These are phyloP conservation scores for Cygnus atratus DNA, from an alignment of 2,113 vertebrate species.

Conservation along the genomic window DNA sequence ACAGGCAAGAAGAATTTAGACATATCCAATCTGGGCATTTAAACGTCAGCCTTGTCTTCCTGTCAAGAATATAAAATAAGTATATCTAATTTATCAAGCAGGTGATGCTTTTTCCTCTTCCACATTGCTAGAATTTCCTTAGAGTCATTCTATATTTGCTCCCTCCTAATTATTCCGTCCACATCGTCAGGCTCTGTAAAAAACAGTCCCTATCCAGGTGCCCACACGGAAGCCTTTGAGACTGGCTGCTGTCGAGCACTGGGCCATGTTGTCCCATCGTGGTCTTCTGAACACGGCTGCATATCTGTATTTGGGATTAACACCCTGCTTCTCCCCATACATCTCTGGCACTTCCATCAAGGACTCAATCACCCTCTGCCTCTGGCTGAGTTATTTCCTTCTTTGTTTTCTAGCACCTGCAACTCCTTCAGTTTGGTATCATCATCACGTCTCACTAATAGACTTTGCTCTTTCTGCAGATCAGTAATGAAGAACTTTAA, in stretches of 20 bases:
- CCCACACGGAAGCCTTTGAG: not conserved
- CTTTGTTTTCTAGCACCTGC: not conserved
- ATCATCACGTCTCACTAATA: conserved; percentile 18
- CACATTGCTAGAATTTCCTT: not conserved
- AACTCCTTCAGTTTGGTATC: not conserved
- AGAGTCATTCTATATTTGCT: not conserved
- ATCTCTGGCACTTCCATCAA: not conserved
- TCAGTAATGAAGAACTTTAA: conserved; percentile 59
- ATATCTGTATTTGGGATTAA: not conserved
- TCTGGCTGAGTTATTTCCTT: not conserved
- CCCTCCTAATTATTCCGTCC: not conserved
- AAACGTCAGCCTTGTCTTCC: not conserved
- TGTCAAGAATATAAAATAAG: not conserved
- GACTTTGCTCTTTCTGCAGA: conserved; percentile 30
- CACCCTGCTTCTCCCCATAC: not conserved
- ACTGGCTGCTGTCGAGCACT: not conserved
- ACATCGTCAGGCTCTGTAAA: not conserved
- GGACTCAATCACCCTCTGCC: not conserved
- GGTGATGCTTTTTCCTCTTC: not conserved
- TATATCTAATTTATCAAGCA: not conserved
- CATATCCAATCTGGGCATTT: not conserved
- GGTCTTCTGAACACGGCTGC: not conserved
- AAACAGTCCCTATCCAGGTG: not conserved
- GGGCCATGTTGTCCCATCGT: not conserved
- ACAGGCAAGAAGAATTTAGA: not conserved